Base-by-base conservation (phyloP, 37 sponge, comb jelly and placozoan species). In the Tethya wilhelma region DNA sequence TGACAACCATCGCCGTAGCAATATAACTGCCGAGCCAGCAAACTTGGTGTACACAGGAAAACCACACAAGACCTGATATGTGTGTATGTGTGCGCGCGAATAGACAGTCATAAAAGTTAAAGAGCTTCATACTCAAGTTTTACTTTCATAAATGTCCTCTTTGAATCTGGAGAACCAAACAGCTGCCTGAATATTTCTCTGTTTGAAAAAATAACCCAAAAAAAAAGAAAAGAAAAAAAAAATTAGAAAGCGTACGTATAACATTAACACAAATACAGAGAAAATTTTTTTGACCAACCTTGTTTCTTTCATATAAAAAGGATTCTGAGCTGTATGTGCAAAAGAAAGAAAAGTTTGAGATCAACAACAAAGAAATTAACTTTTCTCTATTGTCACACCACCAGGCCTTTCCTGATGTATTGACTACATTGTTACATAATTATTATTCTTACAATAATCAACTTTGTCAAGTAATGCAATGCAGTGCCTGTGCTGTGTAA, bases 101-200 rank as follows among this genome's bases (percentile, higher is more conserved):
- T n/a, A n/a, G n/a, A n/a, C n/a, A n/a, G n/a, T n/a, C n/a, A n/a
- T n/a, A n/a, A n/a, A n/a, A n/a, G n/a, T n/a, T n/a, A n/a, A n/a
- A n/a, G n/a, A n/a, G n/a, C n/a, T n/a, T n/a, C n/a, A n/a, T n/a
- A n/a, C n/a, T 26, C n/a, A 17, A 38, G 8, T 6, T 64, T 79
- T 45, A 90, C 91, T 55, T 75, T 85, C 36, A 85, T 62, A 40
- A 59, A 90, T 25, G 86, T 90, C 25, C 37, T 64, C 28, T 71
- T 80, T 19, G 56, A 67, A 23, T 59, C 67, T 31, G 91, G 91
- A 25, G 59, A 42, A 22, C 91, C 91, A 80, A 90, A 90, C 30
- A 90, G 73, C 31, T 80, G 67, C 39, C 91, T 64, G 59, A 85
- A 90, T 46, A 75, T 73, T 80, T 90, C 91, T 38, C 91, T 90